Conservation (phyloP, 1,140 invertebrate genomes). For the Drosophila sproati region DNA sequence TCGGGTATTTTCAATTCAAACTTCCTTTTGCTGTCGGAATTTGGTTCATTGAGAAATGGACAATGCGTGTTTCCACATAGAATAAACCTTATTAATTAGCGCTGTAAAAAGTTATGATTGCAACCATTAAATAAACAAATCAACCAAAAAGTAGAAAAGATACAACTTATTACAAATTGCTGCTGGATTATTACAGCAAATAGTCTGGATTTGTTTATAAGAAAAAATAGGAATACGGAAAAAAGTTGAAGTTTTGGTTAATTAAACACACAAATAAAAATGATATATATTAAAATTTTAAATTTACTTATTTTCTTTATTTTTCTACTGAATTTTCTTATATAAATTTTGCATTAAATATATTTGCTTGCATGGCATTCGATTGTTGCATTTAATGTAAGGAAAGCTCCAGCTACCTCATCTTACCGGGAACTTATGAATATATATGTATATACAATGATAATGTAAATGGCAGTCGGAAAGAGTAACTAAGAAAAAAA, state of each 20-base stretch:
- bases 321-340: no score
- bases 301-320: no score
- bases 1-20: slow-evolving; percentile 55
- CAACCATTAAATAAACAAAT: slow-evolving; percentile 17
- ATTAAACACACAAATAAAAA: no score
- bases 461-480: slow-evolving; percentile 16
- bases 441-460: background rate
- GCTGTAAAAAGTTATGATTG: slow-evolving; percentile 49
- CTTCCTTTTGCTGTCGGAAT: slow-evolving; percentile 38
- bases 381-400: no score
- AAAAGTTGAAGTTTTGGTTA: no score
- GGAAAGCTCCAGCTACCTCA: no score
- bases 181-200: no score
- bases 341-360: no score
- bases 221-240: no score
- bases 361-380: no score
- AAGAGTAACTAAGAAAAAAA: slow-evolving; percentile 42
- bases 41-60: slow-evolving; percentile 28
- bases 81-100: slow-evolving; percentile 64
- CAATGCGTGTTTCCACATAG: slow-evolving; percentile 2
- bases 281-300: no score
- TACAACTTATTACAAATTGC: background rate
- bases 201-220: no score
- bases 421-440: background rate
- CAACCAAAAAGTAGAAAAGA: slow-evolving; percentile 17